A percentile compares a stretch with the other conserved stretches of the same genome.
These are phyloP conservation scores for Drosophila sechellia DNA, from an alignment of 1,140 invertebrate genomes.

Conservation along the genomic window DNA sequence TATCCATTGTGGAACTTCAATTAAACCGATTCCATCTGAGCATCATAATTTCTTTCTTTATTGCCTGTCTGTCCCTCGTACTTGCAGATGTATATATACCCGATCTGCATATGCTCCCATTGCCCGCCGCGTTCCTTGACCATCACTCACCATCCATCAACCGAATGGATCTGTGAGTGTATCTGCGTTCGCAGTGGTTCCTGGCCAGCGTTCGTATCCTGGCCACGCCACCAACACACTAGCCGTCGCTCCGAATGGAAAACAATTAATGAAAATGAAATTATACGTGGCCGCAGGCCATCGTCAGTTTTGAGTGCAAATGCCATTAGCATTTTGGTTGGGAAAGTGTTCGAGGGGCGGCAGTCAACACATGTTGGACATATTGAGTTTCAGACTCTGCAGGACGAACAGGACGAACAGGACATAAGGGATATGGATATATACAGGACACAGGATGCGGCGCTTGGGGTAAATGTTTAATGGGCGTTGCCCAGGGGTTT, in stretches of 20 bases:
- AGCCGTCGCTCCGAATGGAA: conserved; percentile 51
- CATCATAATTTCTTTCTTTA: conserved; percentile 14
- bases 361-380: conserved; percentile 66
- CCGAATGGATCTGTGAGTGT: not conserved
- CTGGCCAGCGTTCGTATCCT: not conserved
- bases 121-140: not conserved
- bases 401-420: not conserved
- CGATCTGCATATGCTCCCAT: conserved; percentile 3
- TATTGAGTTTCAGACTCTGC: conserved; percentile 64
- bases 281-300: conserved; percentile 72
- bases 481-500: conserved; percentile 53
- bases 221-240: not conserved
- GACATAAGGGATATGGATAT: not conserved
- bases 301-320: conserved; percentile 76
- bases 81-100: no score
- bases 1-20: not conserved
- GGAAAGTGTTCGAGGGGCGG: not conserved
- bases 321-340: conserved; percentile 61
- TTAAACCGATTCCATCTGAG: not conserved
- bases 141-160: conserved; percentile 9
- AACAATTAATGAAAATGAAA: conserved; percentile 80
- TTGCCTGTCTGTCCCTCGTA: conserved; percentile 8
- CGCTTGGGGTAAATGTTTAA: not conserved
- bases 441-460: not conserved
- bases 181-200: not conserved